These are phyloP conservation scores for Thysanoteuthis rhombus DNA, from an alignment of 2,888 invertebrate genomes.

Conservation along the genomic window DNA sequence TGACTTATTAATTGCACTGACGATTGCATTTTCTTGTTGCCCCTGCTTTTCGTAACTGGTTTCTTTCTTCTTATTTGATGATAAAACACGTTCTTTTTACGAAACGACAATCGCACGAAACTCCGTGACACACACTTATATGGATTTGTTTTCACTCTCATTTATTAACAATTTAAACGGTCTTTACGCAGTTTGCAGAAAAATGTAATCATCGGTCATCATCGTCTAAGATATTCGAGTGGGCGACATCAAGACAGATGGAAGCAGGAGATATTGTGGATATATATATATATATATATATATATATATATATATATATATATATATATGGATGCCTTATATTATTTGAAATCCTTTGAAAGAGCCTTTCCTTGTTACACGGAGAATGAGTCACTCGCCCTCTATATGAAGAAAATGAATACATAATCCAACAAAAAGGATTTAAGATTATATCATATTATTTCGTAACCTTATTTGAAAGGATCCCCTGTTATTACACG, in stretches of 20 bases:
- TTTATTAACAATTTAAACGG: not conserved
- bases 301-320: not conserved
- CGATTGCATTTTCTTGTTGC: not conserved
- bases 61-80: not conserved
- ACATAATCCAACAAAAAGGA: no score
- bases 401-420: no score
- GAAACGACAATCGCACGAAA: not conserved
- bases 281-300: not conserved
- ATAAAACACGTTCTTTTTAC: not conserved
- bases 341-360: no score
- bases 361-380: no score
- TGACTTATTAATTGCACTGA: no score
- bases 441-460: no score
- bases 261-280: not conserved
- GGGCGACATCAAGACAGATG: not conserved
- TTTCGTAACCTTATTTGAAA: no score
- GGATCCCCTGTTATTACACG: no score
- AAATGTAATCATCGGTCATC: not conserved
- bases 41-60: not conserved
- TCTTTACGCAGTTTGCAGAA: not conserved
- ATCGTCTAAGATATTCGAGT: not conserved
- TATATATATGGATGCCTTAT: not conserved
- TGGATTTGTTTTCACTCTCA: not conserved
- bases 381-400: no score
- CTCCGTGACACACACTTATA: not conserved